Conservation (phyloP, 2,888 invertebrate species). For the Campopleginae sp. region DNA sequence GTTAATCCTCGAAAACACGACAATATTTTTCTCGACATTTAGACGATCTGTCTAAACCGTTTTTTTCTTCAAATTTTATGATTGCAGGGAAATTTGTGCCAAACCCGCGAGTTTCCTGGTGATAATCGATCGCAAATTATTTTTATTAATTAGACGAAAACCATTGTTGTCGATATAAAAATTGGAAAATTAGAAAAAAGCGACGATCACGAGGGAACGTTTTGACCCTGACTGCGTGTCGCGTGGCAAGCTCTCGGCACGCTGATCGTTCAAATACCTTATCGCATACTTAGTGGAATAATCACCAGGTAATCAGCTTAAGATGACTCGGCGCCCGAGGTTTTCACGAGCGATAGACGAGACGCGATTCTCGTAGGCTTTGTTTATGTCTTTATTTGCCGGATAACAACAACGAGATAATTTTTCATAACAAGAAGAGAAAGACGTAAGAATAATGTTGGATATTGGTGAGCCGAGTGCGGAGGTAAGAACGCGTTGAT, state of each 20-base stretch:
- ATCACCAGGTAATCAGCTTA: constrained; percentile 59
- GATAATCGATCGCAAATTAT: no score
- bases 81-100: not conserved
- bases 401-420: not conserved
- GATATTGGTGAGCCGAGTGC: constrained; percentile 28
- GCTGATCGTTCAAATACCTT: constrained; percentile 55
- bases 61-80: not conserved
- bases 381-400: not conserved
- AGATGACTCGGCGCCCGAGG: constrained; percentile 45
- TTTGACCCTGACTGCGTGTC: constrained; percentile 40
- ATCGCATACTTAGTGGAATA: constrained; percentile 35
- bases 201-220: not conserved
- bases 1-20: not conserved
- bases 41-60: not conserved
- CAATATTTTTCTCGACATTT: not conserved
- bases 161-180: no score
- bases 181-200: no score
- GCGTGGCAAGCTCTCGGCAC: constrained; percentile 55
- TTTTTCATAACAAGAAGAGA: not conserved
- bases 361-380: constrained; percentile 5
- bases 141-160: no score
- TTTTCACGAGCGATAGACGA: constrained; percentile 41
- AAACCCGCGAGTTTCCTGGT: not conserved
- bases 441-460: constrained; percentile 11
- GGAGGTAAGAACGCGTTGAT: constrained; percentile 39